Conservation (phyloP, 2,797 vertebrate genomes). For the Picus viridis region DNA sequence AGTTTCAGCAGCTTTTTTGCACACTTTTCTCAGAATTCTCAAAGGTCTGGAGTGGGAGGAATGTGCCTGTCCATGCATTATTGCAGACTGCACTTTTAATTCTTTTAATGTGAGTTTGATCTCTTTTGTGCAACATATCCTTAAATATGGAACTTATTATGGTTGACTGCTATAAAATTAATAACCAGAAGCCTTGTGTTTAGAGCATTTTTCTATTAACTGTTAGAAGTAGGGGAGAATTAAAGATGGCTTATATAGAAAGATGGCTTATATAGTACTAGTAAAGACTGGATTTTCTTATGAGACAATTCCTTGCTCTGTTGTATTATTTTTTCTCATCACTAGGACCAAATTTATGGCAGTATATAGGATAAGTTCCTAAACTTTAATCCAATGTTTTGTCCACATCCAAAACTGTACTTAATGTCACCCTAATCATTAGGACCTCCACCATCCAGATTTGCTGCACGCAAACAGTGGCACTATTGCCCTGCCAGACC, state of each 20-base stretch:
- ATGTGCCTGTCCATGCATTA: not conserved
- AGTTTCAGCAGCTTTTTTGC: slow-evolving; percentile 60
- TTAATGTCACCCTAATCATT: not conserved
- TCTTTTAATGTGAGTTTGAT: slow-evolving; percentile 14
- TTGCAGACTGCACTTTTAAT: not conserved
- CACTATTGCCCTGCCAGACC: not conserved
- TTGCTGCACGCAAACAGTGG: not conserved
- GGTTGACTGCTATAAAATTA: not conserved
- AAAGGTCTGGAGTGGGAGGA: slow-evolving; percentile 19
- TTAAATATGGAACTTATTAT: not conserved
- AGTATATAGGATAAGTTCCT: not conserved
- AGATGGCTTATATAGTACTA: not conserved
- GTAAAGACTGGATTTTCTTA: not conserved
- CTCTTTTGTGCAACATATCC: not conserved
- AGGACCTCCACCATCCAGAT: not conserved
- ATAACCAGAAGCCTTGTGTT: not conserved
- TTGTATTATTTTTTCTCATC: not conserved
- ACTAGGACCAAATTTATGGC: not conserved
- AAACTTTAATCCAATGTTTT: not conserved
- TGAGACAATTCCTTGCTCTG: not conserved
- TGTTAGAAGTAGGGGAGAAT: not conserved
- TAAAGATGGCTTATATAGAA: not conserved
- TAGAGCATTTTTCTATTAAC: not conserved
- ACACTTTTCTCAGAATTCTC: slow-evolving; percentile 38
- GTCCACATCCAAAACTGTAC: not conserved